These are phyloP conservation scores for Chroicocephalus ridibundus DNA, from an alignment of 2,113 vertebrate genomes.

Conservation along the genomic window DNA sequence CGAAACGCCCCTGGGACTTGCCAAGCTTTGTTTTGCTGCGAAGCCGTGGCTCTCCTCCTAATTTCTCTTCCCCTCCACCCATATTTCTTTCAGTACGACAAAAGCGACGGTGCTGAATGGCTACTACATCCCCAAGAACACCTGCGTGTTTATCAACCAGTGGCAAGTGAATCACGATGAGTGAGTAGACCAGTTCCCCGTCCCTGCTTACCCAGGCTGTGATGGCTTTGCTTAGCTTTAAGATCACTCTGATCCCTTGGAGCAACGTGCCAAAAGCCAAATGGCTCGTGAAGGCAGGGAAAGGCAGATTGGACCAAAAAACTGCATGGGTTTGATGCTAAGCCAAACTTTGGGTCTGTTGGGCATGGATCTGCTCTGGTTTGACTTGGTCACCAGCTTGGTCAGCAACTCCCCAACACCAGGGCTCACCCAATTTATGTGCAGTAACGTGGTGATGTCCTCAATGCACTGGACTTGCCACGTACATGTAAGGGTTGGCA, in stretches of 20 bases:
- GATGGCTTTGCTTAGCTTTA: accelerated
- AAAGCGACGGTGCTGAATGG: constrained; percentile 83
- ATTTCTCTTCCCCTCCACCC: not conserved
- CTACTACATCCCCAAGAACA: constrained; percentile 89
- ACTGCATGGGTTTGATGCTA: accelerated
- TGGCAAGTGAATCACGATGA: constrained; percentile 94
- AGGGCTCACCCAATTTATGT: not conserved
- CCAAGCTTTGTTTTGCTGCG: accelerated
- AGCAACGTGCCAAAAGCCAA: accelerated
- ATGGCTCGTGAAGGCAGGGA: accelerated
- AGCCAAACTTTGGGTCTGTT: not conserved
- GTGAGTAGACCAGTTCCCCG: constrained; percentile 77
- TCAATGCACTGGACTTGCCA: not conserved
- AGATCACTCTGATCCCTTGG: accelerated
- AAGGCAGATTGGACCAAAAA: not conserved
- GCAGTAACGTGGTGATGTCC: not conserved
- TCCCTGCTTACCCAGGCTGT: accelerated
- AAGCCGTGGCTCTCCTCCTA: not conserved
- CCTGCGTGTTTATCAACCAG: constrained; percentile 93
- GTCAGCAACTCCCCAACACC: not conserved
- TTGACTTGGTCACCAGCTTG: accelerated
- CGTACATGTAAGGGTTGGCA: not conserved
- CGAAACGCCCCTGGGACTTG: not conserved
- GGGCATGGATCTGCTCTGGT: not conserved
- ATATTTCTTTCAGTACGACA: constrained; percentile 75